Percentiles rank a stretch among this genome's conserved stretches.
phyloP scores from a whole-genome alignment of 2,797 vertebrate species.

The Amphiprion clarkii region DNA sequence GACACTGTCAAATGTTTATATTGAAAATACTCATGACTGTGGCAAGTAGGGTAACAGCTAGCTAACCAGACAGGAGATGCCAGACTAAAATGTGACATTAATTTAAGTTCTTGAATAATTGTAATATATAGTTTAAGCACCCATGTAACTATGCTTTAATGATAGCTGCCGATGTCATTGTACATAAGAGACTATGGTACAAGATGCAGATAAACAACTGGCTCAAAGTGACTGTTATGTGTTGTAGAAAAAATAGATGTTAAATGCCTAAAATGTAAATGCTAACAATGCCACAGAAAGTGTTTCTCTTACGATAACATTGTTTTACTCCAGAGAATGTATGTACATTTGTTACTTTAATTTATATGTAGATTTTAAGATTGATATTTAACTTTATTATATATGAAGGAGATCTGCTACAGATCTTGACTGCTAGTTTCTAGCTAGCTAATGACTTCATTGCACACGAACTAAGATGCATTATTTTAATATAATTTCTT shows the following conservation, averaged over 20 bases:
- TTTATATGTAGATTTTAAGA: slow-evolving; percentile 72
- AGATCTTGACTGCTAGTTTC: slow-evolving; percentile 23
- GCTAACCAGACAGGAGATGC: slow-evolving; percentile 25
- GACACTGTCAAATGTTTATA: slow-evolving; percentile 11
- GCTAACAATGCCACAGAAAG: slow-evolving; percentile 47
- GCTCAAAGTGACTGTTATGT: slow-evolving; percentile 30
- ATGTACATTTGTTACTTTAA: slow-evolving; percentile 73
- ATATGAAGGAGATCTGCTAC: slow-evolving; percentile 44
- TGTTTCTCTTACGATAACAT: slow-evolving; percentile 24
- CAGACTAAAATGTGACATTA: slow-evolving; percentile 38
- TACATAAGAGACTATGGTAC: slow-evolving; percentile 73
- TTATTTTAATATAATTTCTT: slow-evolving; percentile 47
- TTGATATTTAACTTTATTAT: slow-evolving; percentile 68
- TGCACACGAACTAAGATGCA: slow-evolving; percentile 50
- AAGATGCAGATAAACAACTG: slow-evolving; percentile 58
- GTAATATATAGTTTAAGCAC: slow-evolving; percentile 33
- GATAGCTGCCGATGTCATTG: slow-evolving; percentile 39
- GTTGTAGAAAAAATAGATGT: slow-evolving; percentile 34
- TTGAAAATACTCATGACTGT: slow-evolving; percentile 30
- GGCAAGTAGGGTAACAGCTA: slow-evolving; percentile 36
- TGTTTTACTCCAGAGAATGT: slow-evolving; percentile 56
- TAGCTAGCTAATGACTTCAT: slow-evolving; percentile 43
- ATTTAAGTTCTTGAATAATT: slow-evolving; percentile 27
- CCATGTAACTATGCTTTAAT: slow-evolving; percentile 28
- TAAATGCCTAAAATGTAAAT: slow-evolving; percentile 54